A percentile compares a stretch with the other conserved stretches of the same genome.
phyloP scores from a whole-genome alignment of 2,888 invertebrate genomes.

The Dicycla oo region DNA sequence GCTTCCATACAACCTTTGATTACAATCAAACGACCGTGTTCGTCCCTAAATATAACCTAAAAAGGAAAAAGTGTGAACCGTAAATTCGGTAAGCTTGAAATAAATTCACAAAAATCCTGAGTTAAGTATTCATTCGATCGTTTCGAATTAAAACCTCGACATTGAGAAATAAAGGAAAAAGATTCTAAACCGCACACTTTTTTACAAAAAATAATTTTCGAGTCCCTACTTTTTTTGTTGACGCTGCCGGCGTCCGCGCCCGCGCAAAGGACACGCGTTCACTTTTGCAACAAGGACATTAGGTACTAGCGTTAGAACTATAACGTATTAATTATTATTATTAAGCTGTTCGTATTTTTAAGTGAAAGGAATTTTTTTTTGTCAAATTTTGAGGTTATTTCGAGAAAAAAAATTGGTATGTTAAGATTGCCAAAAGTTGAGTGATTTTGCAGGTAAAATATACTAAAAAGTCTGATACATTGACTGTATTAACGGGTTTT shows the following conservation, averaged over 20 bases:
- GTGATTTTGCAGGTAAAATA: not conserved
- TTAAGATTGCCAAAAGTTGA: not conserved
- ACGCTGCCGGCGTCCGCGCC: constrained; percentile 55
- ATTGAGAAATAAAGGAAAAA: constrained; percentile 24
- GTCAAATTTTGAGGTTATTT: constrained; percentile 14
- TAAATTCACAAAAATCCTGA: not conserved
- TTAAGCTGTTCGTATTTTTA: constrained; percentile 49
- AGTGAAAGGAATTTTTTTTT: constrained; percentile 55
- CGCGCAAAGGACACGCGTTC: constrained; percentile 74
- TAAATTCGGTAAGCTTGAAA: not conserved
- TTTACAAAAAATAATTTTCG: constrained; percentile 4
- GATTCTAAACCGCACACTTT: not conserved
- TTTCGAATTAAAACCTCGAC: constrained; percentile 5
- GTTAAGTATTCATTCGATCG: not conserved
- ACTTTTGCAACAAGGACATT: constrained; percentile 76
- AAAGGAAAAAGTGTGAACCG: not conserved
- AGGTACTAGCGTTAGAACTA: constrained; percentile 56
- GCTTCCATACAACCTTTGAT: constrained; percentile 3
- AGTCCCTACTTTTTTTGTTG: constrained; percentile 44
- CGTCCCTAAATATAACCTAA: not conserved
- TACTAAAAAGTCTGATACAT: not conserved
- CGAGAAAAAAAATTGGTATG: not conserved
- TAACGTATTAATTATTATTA: constrained; percentile 51
- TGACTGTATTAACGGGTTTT: not conserved
- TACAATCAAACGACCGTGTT: not conserved